Evolutionary conservation across 2,113 vertebrate species (phyloP).

Genomic region (Anas platyrhynchos): DNA sequence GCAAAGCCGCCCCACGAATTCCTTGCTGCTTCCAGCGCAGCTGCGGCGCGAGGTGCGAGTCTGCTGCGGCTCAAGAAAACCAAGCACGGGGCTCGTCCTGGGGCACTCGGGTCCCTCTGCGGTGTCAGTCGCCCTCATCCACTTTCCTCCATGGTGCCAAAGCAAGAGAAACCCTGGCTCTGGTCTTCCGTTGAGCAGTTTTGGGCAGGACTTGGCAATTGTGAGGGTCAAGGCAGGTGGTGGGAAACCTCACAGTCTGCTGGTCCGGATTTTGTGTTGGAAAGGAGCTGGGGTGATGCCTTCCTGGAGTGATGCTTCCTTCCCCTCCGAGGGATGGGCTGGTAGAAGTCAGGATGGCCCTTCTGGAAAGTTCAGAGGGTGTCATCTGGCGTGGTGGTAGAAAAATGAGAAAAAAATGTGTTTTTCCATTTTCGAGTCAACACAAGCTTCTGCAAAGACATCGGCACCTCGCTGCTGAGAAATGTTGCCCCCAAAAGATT

Average conservation of each 20-base stretch:
- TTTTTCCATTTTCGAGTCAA: neutral
- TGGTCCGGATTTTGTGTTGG: neutral
- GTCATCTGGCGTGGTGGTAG: neutral
- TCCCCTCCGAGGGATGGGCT: rapidly evolving
- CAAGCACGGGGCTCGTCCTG: rapidly evolving
- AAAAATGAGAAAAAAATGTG: rapidly evolving
- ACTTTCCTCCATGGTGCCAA: neutral
- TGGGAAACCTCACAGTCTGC: neutral
- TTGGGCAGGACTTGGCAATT: neutral
- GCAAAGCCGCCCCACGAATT: neutral
- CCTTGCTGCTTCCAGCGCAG: neutral
- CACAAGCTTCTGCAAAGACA: too few species aligned
- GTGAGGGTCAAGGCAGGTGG: neutral
- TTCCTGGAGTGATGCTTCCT: neutral
- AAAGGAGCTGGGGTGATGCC: neutral
- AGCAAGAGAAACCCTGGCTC: neutral
- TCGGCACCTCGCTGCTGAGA: neutral
- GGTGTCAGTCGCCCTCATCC: neutral
- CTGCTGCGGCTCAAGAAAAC: neutral
- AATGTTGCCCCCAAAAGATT: rapidly evolving
- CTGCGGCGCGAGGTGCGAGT: neutral
- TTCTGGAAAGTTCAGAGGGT: neutral
- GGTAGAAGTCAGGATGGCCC: neutral
- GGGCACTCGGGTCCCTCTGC: neutral
- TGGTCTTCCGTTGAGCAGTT: neutral